phyloP scores from a whole-genome alignment of 2,113 vertebrate species.

The Empidonax traillii region DNA sequence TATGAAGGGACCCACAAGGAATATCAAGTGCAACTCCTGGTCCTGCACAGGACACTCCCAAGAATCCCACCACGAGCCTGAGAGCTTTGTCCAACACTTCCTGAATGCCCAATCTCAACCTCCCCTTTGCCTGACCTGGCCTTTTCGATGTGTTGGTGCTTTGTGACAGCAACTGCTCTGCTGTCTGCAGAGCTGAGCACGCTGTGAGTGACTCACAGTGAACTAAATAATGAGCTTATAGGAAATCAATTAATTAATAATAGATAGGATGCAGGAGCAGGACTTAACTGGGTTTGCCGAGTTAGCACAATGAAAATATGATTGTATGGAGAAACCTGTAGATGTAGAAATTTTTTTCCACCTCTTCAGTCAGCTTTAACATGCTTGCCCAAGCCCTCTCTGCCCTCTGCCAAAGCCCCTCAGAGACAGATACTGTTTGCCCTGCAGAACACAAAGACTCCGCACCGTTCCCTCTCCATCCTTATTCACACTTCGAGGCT shows the following conservation, averaged over 20 bases:
- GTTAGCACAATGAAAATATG: background rate
- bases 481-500: background rate
- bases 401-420: background rate
- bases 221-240: background rate
- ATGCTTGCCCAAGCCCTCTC: accelerated
- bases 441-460: background rate
- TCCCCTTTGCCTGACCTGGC: background rate
- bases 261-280: background rate
- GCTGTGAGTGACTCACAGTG: background rate
- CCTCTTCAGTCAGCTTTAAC: background rate
- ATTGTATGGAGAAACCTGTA: background rate
- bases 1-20: background rate
- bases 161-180: background rate
- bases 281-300: background rate
- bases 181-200: background rate
- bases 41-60: background rate
- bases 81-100: background rate
- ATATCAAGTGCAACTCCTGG: accelerated
- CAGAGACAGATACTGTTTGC: background rate
- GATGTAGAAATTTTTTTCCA: background rate
- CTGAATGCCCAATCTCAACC: background rate
- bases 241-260: conserved; percentile 55
- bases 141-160: accelerated
- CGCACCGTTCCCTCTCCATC: background rate
- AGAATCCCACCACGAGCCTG: background rate